A percentile compares a stretch with the other conserved stretches of the same genome.
Conservation (phyloP, 2,888 invertebrate species). For the Protophormia terraenovae region DNA sequence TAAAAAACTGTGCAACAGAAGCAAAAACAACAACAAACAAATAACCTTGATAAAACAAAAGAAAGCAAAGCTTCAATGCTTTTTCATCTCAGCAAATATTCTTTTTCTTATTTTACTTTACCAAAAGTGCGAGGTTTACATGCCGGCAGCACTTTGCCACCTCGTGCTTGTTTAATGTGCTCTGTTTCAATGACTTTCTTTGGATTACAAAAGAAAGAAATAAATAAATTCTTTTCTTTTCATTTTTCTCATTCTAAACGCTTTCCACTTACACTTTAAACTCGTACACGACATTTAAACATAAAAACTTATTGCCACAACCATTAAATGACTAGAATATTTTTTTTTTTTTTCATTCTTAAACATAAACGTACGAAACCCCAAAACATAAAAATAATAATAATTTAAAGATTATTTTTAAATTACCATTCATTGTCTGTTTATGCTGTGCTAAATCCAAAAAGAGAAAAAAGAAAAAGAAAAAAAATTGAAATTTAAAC, state of each 20-base stretch:
- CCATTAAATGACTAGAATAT: neutral
- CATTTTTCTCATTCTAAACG: too few relatives aligned
- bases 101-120: neutral
- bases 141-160: neutral
- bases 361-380: neutral
- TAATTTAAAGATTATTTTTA: constrained; percentile 5
- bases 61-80: neutral
- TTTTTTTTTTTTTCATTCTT: neutral
- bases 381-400: neutral
- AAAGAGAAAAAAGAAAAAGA: neutral
- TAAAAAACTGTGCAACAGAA: too few relatives aligned
- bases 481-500: neutral
- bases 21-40: neutral
- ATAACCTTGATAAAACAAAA: neutral
- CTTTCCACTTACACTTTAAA: neutral
- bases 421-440: neutral
- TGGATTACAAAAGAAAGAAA: neutral
- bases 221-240: neutral
- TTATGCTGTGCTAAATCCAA: neutral
- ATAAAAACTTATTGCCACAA: neutral
- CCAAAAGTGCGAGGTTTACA: neutral
- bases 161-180: neutral
- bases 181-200: neutral
- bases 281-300: neutral
- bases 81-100: neutral